Conservation (phyloP, 2,113 vertebrate species). For the Nothoprocta perdicaria region DNA sequence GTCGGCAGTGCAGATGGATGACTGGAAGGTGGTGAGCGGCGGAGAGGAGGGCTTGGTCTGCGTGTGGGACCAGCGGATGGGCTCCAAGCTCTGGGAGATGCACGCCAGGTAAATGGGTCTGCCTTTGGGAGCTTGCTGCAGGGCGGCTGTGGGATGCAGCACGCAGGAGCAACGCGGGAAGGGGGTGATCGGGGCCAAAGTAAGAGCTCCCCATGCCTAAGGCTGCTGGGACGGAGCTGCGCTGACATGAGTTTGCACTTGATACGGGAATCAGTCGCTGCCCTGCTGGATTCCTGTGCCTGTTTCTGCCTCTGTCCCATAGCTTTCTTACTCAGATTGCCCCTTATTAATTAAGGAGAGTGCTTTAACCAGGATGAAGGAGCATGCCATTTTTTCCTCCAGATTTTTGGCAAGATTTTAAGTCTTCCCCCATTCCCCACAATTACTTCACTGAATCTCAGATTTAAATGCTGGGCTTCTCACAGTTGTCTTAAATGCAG, state of each 20-base stretch:
- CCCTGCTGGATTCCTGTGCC: background rate
- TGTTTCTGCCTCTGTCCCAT: background rate
- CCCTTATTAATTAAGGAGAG: background rate
- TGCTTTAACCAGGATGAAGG: accelerated
- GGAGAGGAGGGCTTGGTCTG: slow-evolving; percentile 91
- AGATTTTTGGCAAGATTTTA: background rate
- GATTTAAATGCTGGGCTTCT: background rate
- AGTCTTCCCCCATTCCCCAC: background rate
- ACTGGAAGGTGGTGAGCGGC: slow-evolving; percentile 95
- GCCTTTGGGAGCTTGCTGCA: accelerated
- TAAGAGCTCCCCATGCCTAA: background rate
- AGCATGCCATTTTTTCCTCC: background rate
- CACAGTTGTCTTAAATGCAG: background rate
- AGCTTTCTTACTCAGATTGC: accelerated
- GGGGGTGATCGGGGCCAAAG: background rate
- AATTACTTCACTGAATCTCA: background rate
- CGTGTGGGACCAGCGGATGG: slow-evolving; percentile 93
- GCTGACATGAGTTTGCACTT: background rate
- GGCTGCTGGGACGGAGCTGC: background rate
- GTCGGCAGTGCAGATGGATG: slow-evolving; percentile 86
- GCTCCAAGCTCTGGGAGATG: slow-evolving; percentile 93
- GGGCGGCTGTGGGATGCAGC: accelerated
- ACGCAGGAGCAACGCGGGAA: background rate
- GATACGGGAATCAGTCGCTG: background rate
- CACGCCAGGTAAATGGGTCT: slow-evolving; percentile 86